Conservation (phyloP, 2,113 vertebrate genomes). For the Cathartes aura region DNA sequence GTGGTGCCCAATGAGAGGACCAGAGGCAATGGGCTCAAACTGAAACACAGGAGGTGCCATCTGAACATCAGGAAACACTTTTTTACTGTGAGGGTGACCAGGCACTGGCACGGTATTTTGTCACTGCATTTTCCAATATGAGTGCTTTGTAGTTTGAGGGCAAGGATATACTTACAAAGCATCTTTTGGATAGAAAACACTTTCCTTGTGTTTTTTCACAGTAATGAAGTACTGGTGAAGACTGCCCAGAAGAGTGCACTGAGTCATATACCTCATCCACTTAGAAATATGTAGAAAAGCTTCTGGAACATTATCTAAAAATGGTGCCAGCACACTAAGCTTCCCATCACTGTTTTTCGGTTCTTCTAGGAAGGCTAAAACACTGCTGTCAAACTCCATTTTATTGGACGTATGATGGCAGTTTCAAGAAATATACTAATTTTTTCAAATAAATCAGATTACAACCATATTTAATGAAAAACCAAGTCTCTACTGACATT, state of each 20-base stretch:
- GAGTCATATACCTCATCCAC: background rate
- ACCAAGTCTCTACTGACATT: background rate
- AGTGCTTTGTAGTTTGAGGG: background rate
- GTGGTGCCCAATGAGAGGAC: background rate
- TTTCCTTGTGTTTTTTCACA: background rate
- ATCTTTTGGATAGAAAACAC: background rate
- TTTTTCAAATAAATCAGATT: conserved; percentile 65
- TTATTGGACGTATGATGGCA: background rate
- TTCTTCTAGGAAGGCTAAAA: background rate
- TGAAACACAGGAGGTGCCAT: background rate
- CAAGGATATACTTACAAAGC: background rate
- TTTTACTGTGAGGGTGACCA: background rate
- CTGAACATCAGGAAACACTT: background rate
- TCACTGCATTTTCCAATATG: background rate
- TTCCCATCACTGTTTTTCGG: background rate
- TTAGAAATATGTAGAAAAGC: conserved; percentile 10
- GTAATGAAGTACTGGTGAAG: background rate
- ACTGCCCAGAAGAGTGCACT: background rate
- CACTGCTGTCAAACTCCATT: conserved; percentile 5
- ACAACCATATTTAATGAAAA: conserved; percentile 57
- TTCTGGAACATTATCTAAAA: background rate
- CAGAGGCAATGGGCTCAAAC: background rate
- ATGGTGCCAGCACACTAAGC: background rate
- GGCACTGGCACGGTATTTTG: background rate
- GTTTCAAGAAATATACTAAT: conserved; percentile 37